Conservation (phyloP, 1,140 invertebrate genomes). For the Idris sp. region DNA sequence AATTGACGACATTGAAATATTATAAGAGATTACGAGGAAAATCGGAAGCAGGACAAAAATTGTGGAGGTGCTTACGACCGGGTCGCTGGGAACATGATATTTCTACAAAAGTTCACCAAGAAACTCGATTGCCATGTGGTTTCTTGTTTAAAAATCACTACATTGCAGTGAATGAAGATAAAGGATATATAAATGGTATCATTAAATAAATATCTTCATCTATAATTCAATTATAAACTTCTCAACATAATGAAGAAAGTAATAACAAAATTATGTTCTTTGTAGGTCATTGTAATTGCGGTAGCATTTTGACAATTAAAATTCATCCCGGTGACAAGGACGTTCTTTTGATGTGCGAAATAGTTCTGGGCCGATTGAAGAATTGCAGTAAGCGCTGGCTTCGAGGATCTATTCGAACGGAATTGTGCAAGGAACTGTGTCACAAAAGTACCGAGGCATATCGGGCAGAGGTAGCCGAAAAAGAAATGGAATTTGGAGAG, state of each 20-base stretch:
- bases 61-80: background rate
- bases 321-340: background rate
- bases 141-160: background rate
- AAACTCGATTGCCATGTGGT: background rate
- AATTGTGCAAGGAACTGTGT: background rate
- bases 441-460: constrained; percentile 1
- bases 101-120: background rate
- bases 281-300: constrained; percentile 12
- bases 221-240: background rate
- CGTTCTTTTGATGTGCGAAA: background rate
- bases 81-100: background rate
- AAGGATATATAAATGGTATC: background rate
- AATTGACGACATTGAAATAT: too few relatives aligned
- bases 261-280: too few relatives aligned
- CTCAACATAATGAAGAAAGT: too few relatives aligned
- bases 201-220: too few relatives aligned
- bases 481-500: constrained; percentile 14
- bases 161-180: background rate
- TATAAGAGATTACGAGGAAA: background rate
- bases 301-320: background rate
- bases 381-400: constrained; percentile 21
- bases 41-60: background rate
- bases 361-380: constrained; percentile 1
- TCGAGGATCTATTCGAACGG: background rate
- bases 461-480: constrained; percentile 13